Conservation (phyloP, 2,113 vertebrate genomes). For the Rhabdomys dilectus region DNA sequence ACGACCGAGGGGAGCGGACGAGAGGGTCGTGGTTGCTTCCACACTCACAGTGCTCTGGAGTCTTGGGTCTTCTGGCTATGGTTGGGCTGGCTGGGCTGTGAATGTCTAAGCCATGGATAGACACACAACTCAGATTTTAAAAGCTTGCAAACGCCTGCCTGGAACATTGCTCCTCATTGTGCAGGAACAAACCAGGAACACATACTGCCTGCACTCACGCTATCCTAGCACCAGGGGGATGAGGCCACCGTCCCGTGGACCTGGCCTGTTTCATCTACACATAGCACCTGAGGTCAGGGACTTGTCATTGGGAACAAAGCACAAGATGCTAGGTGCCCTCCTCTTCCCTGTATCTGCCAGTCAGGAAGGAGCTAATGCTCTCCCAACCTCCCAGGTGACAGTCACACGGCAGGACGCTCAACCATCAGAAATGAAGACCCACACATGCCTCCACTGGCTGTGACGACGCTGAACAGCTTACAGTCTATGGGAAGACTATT, state of each 20-base stretch:
- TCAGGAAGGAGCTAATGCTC: background rate
- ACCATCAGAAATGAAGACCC: background rate
- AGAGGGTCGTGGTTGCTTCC: background rate
- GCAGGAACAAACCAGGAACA: background rate
- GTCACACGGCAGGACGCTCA: background rate
- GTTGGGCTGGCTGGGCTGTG: background rate
- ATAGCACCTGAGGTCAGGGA: background rate
- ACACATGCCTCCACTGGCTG: accelerated
- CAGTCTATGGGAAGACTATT: background rate
- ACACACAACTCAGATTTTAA: background rate
- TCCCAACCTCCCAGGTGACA: background rate
- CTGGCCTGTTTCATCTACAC: background rate
- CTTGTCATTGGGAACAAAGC: background rate
- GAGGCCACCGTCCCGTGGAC: background rate
- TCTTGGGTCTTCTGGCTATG: background rate
- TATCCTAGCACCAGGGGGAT: background rate
- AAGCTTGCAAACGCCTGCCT: background rate
- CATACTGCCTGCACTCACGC: too few relatives aligned
- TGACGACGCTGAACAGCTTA: background rate
- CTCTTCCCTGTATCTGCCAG: background rate
- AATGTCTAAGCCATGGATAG: background rate
- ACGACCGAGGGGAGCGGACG: background rate
- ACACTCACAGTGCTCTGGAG: background rate
- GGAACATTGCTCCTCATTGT: background rate
- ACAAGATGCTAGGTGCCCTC: background rate